phyloP scores from a whole-genome alignment of 2,797 vertebrate genomes.

The Phoebastria nigripes region DNA sequence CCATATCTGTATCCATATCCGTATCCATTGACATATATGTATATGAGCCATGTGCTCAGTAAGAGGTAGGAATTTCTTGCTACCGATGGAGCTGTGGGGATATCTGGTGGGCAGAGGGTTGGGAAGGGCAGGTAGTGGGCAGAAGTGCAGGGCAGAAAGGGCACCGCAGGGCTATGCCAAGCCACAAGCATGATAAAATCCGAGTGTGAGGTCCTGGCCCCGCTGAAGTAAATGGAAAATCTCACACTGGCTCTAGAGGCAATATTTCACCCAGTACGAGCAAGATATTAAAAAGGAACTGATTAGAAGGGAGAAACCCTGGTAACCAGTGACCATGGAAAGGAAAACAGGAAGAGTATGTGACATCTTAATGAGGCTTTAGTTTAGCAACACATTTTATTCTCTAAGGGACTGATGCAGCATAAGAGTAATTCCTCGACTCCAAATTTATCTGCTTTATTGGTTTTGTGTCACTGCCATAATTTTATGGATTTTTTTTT shows the following conservation, averaged over 20 bases:
- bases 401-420: not conserved
- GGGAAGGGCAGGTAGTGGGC: not conserved
- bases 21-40: fast-evolving
- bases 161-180: not conserved
- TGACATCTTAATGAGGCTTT: not conserved
- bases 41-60: not conserved
- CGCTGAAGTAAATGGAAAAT: not conserved
- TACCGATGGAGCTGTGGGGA: not conserved
- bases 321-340: not conserved
- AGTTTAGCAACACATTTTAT: not conserved
- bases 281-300: not conserved
- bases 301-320: not conserved
- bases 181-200: not conserved
- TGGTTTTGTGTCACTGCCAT: not conserved
- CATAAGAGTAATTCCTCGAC: not conserved
- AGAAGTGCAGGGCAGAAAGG: not conserved
- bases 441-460: slow-evolving; percentile 7
- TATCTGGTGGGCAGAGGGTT: not conserved
- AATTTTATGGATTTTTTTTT: not conserved
- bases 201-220: not conserved
- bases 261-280: not conserved
- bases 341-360: not conserved
- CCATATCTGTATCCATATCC: not conserved
- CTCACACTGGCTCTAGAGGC: not conserved
- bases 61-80: not conserved